Evolutionary conservation across 2,113 vertebrate species (phyloP).

Genomic region (Amia ocellicauda): DNA sequence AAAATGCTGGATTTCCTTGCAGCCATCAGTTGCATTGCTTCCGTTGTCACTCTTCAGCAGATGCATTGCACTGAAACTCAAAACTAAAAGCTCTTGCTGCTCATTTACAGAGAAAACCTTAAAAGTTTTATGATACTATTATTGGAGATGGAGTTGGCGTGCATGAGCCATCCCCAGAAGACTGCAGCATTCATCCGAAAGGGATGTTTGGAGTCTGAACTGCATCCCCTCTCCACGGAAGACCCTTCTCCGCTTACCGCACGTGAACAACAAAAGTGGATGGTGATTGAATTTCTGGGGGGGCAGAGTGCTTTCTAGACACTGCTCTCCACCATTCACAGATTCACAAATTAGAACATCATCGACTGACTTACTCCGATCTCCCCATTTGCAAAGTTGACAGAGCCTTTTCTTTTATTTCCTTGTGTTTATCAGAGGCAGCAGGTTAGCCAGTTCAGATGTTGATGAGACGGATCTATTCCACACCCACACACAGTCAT

Average conservation of each 20-base stretch:
- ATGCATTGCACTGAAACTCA: neutral
- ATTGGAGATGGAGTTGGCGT: neutral
- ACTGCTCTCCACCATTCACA: neutral
- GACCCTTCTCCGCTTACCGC: neutral
- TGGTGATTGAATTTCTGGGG: neutral
- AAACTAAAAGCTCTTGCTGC: neutral
- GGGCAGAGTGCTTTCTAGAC: neutral
- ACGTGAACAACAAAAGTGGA: neutral
- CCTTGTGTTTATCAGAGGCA: too few relatives aligned
- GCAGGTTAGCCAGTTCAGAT: too few relatives aligned
- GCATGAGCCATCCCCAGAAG: neutral
- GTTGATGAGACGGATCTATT: too few relatives aligned
- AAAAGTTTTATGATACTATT: conserved; percentile 1
- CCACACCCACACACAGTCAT: too few relatives aligned
- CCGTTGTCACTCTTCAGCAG: neutral
- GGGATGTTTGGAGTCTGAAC: neutral
- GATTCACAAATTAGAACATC: conserved; percentile 19
- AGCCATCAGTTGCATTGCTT: neutral
- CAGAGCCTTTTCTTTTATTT: too few relatives aligned
- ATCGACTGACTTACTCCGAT: neutral
- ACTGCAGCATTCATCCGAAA: conserved; percentile 8
- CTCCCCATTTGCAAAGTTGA: too few relatives aligned
- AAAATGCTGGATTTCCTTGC: neutral
- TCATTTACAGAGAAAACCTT: neutral
- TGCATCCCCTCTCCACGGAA: neutral